These are phyloP conservation scores for Lonchura striata DNA, from an alignment of 2,113 vertebrate species.

Conservation along the genomic window DNA sequence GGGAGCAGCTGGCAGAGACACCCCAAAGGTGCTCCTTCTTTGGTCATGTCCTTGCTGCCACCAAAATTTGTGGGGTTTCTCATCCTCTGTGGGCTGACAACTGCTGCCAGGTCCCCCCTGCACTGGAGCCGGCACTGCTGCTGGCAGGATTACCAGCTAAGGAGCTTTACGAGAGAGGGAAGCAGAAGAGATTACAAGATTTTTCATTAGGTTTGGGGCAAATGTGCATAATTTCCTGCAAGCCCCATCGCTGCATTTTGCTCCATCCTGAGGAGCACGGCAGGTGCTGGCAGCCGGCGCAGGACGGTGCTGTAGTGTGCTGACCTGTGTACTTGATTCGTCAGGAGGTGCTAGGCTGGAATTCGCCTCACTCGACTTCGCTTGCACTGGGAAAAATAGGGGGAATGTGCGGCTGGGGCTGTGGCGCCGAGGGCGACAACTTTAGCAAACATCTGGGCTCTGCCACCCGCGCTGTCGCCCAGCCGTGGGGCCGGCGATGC, in stretches of 20 bases:
- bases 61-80: background rate
- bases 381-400: background rate
- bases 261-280: background rate
- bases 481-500: fast-evolving
- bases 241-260: background rate
- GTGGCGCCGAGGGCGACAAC: background rate
- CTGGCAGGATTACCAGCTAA: conserved; percentile 30
- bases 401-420: too few species aligned
- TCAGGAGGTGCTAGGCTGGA: background rate
- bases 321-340: background rate
- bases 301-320: background rate
- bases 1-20: background rate
- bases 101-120: background rate
- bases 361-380: background rate
- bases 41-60: background rate
- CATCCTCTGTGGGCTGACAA: background rate
- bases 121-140: background rate
- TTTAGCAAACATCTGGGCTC: fast-evolving
- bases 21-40: background rate
- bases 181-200: background rate
- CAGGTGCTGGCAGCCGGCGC: background rate
- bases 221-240: background rate
- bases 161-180: conserved; percentile 3
- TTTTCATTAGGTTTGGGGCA: background rate
- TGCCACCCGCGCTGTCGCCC: background rate